Evolutionary conservation across 2,113 vertebrate genomes (phyloP), one percentile per base, ranked within the genome.

Genomic region (Colistium nudipinnis): DNA sequence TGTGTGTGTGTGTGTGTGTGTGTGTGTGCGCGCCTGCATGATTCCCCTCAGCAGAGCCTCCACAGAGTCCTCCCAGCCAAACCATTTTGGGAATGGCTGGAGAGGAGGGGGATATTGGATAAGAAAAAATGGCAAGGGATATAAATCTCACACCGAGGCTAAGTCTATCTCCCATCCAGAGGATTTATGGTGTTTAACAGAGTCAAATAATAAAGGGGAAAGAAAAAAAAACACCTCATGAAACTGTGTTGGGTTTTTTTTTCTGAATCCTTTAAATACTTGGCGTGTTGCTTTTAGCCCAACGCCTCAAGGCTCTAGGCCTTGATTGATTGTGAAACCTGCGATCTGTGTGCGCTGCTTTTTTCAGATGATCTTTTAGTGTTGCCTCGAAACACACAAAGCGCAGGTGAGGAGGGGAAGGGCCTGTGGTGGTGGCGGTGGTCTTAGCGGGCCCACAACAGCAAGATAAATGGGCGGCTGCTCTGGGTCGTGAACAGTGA

Each of bases 141-240:
- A 93, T 90, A 91, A 88, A 91, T 90, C 83, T 88, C 78, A 85
- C 71, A 78, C 61, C 70, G 80, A 83, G 86, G 82, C 87, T 86
- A 53, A 75, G 78, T 88, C 79, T 73, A 84, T 89, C 88, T 88
- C 80, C 74, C 69, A 87, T 83, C 76, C 75, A 76, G 61, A 76
- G 64, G 86, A 90, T 91, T 90, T 85, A 90, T 87, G 89, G 92
- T 87, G 74, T 85, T 90, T 84, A 90, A 88, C 84, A 81, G 82
- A 85, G 55, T 81, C 62, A 81, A 89, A 88, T 87, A 90, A 88
- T 83, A 89, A 78, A 83, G 59, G 64, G 47, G 63, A 36, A 68
- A 62, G 6, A 20, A 74, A 71, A 53, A 73, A 82, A 79, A 66
- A 70, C 54, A 84, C 79, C 53, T 67, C 70, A 78, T 81, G 73